A percentile compares a stretch with the other conserved stretches of the same genome.
Evolutionary conservation across 2,888 invertebrate genomes (phyloP).

Genomic region (Eulithis prunata): DNA sequence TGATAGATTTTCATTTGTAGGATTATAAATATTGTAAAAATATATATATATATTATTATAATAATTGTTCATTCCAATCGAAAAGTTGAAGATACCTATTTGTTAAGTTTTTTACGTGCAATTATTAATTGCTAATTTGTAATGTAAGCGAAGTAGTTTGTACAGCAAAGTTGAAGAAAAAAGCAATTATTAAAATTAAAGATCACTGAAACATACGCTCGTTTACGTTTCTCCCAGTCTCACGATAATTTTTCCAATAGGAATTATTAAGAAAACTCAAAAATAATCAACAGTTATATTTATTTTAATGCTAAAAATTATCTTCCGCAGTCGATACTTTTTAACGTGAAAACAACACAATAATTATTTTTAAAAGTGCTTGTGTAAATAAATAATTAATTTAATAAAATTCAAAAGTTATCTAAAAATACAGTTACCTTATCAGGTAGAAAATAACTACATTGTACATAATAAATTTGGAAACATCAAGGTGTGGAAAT

Average conservation of each 20-base stretch:
- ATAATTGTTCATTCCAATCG: conserved; percentile 84
- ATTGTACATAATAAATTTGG: conserved; percentile 35
- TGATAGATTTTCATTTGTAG: conserved; percentile 81
- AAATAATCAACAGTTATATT: conserved; percentile 77
- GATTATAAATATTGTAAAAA: conserved; percentile 80
- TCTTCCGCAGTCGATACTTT: conserved; percentile 59
- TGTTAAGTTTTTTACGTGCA: conserved; percentile 85
- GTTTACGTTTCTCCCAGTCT: conserved; percentile 39
- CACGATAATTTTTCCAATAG: not conserved
- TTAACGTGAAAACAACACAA: conserved; percentile 68
- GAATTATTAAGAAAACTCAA: conserved; percentile 43
- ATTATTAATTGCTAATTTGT: conserved; percentile 83
- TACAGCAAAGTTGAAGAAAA: conserved; percentile 83
- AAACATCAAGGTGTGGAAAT: conserved; percentile 21
- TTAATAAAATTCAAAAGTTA: conserved; percentile 48
- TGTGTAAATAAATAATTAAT: conserved; percentile 50
- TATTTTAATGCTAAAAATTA: conserved; percentile 75
- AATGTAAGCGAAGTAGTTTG: conserved; percentile 84
- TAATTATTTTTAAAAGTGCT: conserved; percentile 63
- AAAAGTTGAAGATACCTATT: conserved; percentile 83
- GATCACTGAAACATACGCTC: conserved; percentile 77
- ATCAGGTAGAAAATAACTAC: conserved; percentile 34
- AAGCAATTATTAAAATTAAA: conserved; percentile 84
- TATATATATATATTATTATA: conserved; percentile 62
- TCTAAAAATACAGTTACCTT: conserved; percentile 44